A percentile compares a stretch with the other conserved stretches of the same genome.
Conservation (phyloP, 2,113 vertebrate species). For the Pionites leucogaster region DNA sequence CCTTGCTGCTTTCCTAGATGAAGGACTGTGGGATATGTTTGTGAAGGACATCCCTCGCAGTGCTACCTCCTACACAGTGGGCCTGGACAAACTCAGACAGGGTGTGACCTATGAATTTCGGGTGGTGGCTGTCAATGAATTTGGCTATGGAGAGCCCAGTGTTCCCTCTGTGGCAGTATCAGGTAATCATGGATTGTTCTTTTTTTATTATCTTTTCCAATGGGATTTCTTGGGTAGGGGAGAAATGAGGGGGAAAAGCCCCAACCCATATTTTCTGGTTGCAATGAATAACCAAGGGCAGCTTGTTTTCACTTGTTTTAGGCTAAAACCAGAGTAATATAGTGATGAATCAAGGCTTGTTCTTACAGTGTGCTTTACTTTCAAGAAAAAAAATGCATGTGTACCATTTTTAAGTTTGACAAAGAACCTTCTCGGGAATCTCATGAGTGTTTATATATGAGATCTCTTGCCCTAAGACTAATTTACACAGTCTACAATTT, state of each 20-base stretch:
- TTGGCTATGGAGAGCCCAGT: slow-evolving; percentile 93
- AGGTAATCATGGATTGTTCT: slow-evolving; percentile 74
- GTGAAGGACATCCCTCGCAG: slow-evolving; percentile 84
- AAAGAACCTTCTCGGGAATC: not conserved
- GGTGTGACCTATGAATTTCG: slow-evolving; percentile 95
- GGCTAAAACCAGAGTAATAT: not conserved
- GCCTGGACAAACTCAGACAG: slow-evolving; percentile 85
- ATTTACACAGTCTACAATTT: not conserved
- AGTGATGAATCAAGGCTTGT: not conserved
- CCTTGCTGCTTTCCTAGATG: slow-evolving; percentile 76
- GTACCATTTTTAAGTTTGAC: not conserved
- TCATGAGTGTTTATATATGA: not conserved
- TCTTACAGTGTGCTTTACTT: not conserved
- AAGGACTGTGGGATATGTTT: slow-evolving; percentile 94
- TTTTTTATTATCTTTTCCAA: not conserved
- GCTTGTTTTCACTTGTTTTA: not conserved
- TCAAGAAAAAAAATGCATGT: not conserved
- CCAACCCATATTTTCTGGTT: not conserved
- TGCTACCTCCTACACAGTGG: slow-evolving; percentile 84
- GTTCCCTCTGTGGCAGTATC: slow-evolving; percentile 85
- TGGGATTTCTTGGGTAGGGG: not conserved
- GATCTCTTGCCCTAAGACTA: not conserved
- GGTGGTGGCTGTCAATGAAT: slow-evolving; percentile 88
- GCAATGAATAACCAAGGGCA: not conserved
- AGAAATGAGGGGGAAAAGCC: rapidly evolving